Conservation (phyloP, 2,888 invertebrate genomes). For the Andrena fulva region DNA sequence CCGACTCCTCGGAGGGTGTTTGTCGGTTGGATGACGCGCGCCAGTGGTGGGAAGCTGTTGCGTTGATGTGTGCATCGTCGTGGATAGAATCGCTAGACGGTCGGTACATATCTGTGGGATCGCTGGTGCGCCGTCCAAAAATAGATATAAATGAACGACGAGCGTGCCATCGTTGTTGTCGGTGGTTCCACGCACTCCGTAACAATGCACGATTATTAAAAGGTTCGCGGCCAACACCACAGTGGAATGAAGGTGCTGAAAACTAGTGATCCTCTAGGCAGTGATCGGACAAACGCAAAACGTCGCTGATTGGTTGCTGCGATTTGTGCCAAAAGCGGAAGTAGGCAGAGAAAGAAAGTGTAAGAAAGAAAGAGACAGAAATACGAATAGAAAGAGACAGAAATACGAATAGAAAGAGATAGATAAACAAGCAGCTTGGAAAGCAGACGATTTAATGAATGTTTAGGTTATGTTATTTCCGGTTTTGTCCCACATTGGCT, state of each 20-base stretch:
- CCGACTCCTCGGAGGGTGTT: constrained; percentile 44
- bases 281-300: no score
- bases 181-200: constrained; percentile 65
- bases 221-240: constrained; percentile 28
- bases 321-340: no score
- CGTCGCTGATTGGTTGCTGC: no score
- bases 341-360: no score
- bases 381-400: no score
- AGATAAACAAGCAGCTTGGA: no score
- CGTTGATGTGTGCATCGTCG: constrained; percentile 41
- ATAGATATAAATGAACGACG: constrained; percentile 76
- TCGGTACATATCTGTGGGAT: constrained; percentile 55
- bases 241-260: constrained; percentile 81
- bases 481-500: no score
- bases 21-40: constrained; percentile 26
- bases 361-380: no score
- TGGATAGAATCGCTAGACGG: constrained; percentile 37
- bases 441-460: no score
- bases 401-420: no score
- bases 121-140: constrained; percentile 72
- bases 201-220: constrained; percentile 66
- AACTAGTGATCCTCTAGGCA: no score
- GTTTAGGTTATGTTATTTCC: no score
- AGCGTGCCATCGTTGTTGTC: constrained; percentile 64
- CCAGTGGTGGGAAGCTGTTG: constrained; percentile 23